Percentiles rank a stretch among this genome's conserved stretches.
Evolutionary conservation across 2,113 vertebrate species (phyloP).

Genomic region (Emydocephalus ijimae): DNA sequence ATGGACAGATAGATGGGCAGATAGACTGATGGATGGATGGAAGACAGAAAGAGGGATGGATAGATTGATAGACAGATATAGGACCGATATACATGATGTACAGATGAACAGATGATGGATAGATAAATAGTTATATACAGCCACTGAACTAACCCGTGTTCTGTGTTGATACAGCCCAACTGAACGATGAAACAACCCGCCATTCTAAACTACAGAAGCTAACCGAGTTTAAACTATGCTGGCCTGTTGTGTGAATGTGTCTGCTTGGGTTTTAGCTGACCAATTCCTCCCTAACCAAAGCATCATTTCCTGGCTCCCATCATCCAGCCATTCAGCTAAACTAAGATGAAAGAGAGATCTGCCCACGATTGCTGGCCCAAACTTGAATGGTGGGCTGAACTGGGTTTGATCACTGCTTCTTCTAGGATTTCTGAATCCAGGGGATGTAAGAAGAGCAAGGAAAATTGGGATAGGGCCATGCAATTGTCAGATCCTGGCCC

Average conservation of each 20-base stretch:
- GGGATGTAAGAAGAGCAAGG: not conserved
- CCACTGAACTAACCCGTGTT: not conserved
- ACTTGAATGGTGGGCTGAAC: not conserved
- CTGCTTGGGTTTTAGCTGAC: not conserved
- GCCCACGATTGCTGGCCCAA: not conserved
- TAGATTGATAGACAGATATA: not conserved
- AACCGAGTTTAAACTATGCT: not conserved
- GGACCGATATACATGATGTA: too few species aligned
- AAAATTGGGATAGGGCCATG: not conserved
- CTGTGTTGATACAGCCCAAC: not conserved
- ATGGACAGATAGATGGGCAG: not conserved
- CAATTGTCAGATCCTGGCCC: not conserved
- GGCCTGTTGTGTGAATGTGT: not conserved
- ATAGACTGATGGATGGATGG: not conserved
- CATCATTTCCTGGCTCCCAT: not conserved
- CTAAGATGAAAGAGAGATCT: not conserved
- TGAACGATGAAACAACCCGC: not conserved
- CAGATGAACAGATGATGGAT: not conserved
- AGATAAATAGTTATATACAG: too few species aligned
- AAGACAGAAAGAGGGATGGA: not conserved
- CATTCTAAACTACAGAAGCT: too few species aligned
- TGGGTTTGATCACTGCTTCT: not conserved
- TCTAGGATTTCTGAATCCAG: not conserved
- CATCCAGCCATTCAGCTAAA: not conserved
- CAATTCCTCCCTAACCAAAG: not conserved